Conservation (phyloP, 2,888 invertebrate genomes). For the Epirrhoe tristata region DNA sequence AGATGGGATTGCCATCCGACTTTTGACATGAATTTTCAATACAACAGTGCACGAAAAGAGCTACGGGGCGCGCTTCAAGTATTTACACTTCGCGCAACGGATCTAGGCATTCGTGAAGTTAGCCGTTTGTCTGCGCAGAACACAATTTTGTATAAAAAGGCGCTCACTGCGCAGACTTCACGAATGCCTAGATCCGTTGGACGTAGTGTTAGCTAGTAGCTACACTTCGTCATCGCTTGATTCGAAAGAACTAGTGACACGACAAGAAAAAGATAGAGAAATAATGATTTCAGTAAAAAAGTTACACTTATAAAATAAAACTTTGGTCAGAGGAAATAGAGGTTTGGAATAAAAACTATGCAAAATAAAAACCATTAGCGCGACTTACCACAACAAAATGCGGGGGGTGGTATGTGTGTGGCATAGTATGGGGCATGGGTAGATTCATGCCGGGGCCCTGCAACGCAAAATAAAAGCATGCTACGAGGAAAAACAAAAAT, state of each 20-base stretch:
- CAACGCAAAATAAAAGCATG: conserved; percentile 80
- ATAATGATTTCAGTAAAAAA: background rate
- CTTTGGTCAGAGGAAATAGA: conserved; percentile 23
- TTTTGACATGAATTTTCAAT: no score
- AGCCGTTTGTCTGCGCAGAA: no score
- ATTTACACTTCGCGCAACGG: no score
- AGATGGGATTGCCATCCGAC: background rate
- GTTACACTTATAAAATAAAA: background rate
- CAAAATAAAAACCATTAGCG: conserved; percentile 48
- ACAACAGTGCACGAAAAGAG: no score
- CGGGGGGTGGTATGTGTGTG: conserved; percentile 84
- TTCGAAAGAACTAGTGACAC: no score
- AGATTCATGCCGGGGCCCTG: conserved; percentile 84
- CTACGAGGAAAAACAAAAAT: conserved; percentile 69
- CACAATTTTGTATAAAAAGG: no score
- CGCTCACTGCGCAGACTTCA: no score
- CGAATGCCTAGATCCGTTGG: no score
- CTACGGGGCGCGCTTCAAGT: no score
- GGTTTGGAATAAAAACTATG: conserved; percentile 39
- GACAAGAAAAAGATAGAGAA: background rate
- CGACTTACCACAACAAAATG: conserved; percentile 84
- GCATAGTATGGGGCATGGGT: conserved; percentile 83
- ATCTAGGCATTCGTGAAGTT: no score
- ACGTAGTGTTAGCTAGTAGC: no score
- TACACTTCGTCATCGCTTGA: no score